phyloP scores from a whole-genome alignment of 2,888 invertebrate genomes.

The Ctenicera cuprea region DNA sequence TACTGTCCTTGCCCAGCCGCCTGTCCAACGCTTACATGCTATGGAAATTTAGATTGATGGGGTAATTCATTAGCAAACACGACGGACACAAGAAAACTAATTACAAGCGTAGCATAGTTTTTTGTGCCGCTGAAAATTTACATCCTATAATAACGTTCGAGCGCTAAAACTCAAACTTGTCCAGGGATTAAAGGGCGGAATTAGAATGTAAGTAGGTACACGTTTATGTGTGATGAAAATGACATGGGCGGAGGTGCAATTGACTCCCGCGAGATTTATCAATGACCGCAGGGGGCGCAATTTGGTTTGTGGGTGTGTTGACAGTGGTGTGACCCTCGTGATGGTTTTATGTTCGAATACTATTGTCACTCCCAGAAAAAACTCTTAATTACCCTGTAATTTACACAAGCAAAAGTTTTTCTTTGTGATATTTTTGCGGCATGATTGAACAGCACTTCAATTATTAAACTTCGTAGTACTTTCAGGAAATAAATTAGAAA shows the following conservation, averaged over 20 bases:
- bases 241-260: constrained; percentile 50
- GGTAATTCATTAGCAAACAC: constrained; percentile 54
- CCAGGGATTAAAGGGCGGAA: constrained; percentile 2
- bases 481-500: too few species aligned
- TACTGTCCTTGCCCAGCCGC: constrained; percentile 64
- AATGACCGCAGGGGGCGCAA: constrained; percentile 57
- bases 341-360: constrained; percentile 5
- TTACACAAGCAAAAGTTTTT: not conserved
- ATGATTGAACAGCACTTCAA: too few species aligned
- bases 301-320: constrained; percentile 59
- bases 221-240: constrained; percentile 19
- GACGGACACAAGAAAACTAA: constrained; percentile 48
- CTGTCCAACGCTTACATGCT: constrained; percentile 57
- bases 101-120: constrained; percentile 34
- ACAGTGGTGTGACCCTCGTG: constrained; percentile 45
- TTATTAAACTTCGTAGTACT: too few species aligned
- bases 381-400: constrained; percentile 13
- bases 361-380: constrained; percentile 26
- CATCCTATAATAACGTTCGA: not conserved
- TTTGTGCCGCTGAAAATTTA: not conserved
- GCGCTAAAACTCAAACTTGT: not conserved
- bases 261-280: constrained; percentile 42
- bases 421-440: too few species aligned
- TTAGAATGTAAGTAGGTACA: constrained; percentile 10
- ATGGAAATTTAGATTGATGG: constrained; percentile 60